Percentiles rank a stretch among this genome's conserved stretches.
Conservation (phyloP, 2,888 invertebrate genomes). For the Branchellion lobata region DNA sequence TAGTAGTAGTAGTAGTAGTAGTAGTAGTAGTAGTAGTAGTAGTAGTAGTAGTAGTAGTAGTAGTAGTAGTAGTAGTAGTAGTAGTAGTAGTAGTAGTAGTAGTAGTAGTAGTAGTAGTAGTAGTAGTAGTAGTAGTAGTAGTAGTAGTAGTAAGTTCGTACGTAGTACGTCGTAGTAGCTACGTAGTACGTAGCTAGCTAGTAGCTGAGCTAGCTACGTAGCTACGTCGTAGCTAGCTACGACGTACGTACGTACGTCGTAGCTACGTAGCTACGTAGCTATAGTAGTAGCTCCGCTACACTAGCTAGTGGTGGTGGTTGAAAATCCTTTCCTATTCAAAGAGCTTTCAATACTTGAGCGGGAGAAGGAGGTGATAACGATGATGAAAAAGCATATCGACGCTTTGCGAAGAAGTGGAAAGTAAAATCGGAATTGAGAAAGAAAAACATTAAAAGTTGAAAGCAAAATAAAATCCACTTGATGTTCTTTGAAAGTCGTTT, state of each 20-base stretch:
- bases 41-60: slow-evolving; percentile 9
- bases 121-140: slow-evolving; percentile 2
- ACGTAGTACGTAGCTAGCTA: too few species aligned
- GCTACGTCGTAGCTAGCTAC: too few species aligned
- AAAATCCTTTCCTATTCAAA: background rate
- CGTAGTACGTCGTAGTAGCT: too few species aligned
- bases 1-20: slow-evolving; percentile 9
- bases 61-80: slow-evolving; percentile 2
- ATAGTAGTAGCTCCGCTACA: too few species aligned
- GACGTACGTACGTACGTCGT: too few species aligned
- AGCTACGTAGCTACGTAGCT: too few species aligned
- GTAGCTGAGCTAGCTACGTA: too few species aligned
- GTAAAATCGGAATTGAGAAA: background rate
- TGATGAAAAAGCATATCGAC: too few species aligned
- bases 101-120: background rate
- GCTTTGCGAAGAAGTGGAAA: too few species aligned
- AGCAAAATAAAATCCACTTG: background rate
- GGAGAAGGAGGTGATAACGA: background rate
- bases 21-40: slow-evolving; percentile 9
- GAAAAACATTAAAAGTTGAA: background rate
- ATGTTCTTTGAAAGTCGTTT: too few species aligned
- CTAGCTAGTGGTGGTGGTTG: background rate
- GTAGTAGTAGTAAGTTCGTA: background rate
- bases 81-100: background rate
- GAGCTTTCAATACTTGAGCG: background rate